Base-by-base conservation (phyloP, 2,888 invertebrate genomes). In the Myathropa florea region DNA sequence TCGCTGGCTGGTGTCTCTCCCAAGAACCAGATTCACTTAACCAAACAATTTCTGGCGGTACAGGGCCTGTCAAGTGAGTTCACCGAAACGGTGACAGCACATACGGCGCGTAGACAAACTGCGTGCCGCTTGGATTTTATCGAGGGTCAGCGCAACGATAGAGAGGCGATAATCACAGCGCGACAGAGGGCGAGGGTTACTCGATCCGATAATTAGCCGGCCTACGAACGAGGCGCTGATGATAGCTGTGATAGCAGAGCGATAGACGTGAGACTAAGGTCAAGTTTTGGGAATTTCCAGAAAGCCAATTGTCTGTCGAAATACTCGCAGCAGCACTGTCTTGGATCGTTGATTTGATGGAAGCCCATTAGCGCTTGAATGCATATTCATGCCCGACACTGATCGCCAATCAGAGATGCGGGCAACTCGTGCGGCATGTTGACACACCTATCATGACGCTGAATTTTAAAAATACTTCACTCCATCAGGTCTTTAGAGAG, bases 1-100 rank as follows among this genome's bases (percentile, higher is more conserved):
- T n/a, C 53, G 53, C 9, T 53, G 14, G 57, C 24, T 23, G 1
- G 12, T 12, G 10, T 73, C 18, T 26, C 30, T 67, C 81, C 28
- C 64, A 85, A 81, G 85, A 85, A 85, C 73, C 64, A 68, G 73
- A 57, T 79, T 39, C 75, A 83, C 73, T 79, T 80, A 53, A 64
- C 79, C 73, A 68, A 79, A 77, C 76, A 60, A 79, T 60, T 61
- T 61, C 76, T 67, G 65, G 68, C 68, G 68, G 72, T 64, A 39
- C n/a, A 39, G 60, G 72, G 24, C 10, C 67, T 28, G 18, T 53
- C 24, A 55, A 39, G n/a, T 39, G 53, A 70, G 26, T 33, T 53
- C 36, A 33, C 21, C 33, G 53, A 57, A 24, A 39, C 59, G 14
- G 18, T 21, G 21, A 23, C 23, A 53, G 61, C 39, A 70, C 64